Evolutionary conservation across 2,113 vertebrate species (phyloP).

Genomic region (Microtus montanus): DNA sequence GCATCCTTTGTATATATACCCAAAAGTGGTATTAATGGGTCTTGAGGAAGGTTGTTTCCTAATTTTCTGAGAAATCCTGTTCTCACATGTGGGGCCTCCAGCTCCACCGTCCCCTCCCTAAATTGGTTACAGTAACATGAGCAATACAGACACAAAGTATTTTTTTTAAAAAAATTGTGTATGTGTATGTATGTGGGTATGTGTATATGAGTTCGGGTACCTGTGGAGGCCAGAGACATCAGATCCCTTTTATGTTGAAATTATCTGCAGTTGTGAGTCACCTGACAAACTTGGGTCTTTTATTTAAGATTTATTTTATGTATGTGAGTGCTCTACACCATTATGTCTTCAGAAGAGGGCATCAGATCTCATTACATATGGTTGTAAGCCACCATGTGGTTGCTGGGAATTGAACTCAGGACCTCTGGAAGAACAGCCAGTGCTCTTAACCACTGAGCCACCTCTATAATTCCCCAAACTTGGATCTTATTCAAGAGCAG

Average conservation of each 20-base stretch:
- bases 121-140: neutral
- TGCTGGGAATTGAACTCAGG: no score
- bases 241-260: neutral
- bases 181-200: neutral
- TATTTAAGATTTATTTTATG: no score
- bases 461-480: neutral
- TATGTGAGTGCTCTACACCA: no score
- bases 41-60: no score
- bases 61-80: no score
- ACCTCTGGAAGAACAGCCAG: no score
- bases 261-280: neutral
- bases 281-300: neutral
- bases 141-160: neutral
- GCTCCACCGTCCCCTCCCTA: neutral
- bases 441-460: neutral
- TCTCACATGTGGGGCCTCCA: neutral
- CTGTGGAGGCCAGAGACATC: neutral
- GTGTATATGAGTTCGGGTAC: neutral
- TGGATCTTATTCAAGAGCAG: neutral
- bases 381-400: no score
- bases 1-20: no score
- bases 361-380: no score
- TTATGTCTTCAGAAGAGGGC: no score
- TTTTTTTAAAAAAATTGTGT: neutral
- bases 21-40: no score